Evolutionary conservation across 1,140 invertebrate species (phyloP), one percentile per base, ranked within the genome.

Genomic region (Aphidius ervi): DNA sequence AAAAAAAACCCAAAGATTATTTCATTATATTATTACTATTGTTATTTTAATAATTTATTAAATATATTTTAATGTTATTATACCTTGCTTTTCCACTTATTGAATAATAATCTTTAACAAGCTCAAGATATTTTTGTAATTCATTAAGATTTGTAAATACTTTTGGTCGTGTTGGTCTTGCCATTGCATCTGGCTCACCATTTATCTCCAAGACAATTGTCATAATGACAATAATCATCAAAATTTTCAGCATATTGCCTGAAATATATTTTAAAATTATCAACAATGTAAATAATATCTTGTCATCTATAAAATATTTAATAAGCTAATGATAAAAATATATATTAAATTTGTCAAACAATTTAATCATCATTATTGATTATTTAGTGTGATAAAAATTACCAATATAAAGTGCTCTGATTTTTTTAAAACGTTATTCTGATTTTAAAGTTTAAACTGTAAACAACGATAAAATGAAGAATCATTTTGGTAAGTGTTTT

Each of bases 41-140:
- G 16, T 16, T 16, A 16, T 16, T 16, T 16, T 16, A 1, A 16
- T 16, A 16, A 16, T 16, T 16, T 16, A 16, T 16, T 16, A 16
- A 16, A 16, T 16, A 16, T 16, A 16, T 16, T 16, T 16, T 16
- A 16, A 16, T 16, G 0, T 16, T 46, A n/a, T 9, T 31, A 31
- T 68, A 85, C 84, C 84, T 82, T 5, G 83, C 80, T 61, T 82
- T 73, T 39, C 82, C 83, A 9, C 76, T 82, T n/a, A 83, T 75
- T 5, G 80, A 77, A 64, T 83, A 84, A 65, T 82, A 83, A 61
- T 84, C 81, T 59, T 77, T 81, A 2, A 85, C 70, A 9, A 80
- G 77, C 62, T 83, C 79, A 6, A 84, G 68, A 63, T 84, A 86
- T 45, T 66, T 70, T 39, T 77, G 69, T 4, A 86, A 72, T 54